phyloP scores from a whole-genome alignment of 2,797 vertebrate species.

The Gallirallus australis region DNA sequence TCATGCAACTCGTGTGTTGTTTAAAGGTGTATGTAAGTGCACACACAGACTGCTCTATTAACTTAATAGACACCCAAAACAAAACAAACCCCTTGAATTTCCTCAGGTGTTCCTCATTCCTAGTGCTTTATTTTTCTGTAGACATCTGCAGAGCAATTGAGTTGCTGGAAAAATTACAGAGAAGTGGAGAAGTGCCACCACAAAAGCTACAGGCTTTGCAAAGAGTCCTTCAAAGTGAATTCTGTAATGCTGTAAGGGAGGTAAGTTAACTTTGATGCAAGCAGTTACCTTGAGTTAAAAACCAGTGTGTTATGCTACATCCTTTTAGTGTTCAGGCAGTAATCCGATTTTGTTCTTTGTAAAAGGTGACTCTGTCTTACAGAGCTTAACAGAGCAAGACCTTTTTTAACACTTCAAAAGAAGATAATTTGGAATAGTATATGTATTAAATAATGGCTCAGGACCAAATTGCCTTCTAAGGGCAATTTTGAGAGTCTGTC shows the following conservation, averaged over 20 bases:
- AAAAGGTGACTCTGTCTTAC: neutral
- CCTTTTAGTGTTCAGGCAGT: neutral
- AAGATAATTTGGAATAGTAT: neutral
- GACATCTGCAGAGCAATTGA: slow-evolving; percentile 98
- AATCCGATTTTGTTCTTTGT: neutral
- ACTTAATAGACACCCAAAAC: neutral
- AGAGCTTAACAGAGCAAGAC: neutral
- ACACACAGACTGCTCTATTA: neutral
- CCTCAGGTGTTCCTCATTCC: neutral
- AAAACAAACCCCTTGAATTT: neutral
- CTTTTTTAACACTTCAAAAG: neutral
- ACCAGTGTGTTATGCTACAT: neutral
- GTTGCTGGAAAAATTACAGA: slow-evolving; percentile 95
- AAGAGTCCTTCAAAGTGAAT: slow-evolving; percentile 97
- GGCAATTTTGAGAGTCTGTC: neutral
- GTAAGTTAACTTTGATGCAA: slow-evolving; percentile 75
- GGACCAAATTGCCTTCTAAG: neutral
- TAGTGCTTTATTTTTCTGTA: slow-evolving; percentile 65
- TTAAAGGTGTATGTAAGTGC: neutral
- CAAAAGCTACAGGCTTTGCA: slow-evolving; percentile 98
- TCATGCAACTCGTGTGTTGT: neutral
- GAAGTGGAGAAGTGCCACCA: slow-evolving; percentile 95
- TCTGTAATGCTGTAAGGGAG: slow-evolving; percentile 98
- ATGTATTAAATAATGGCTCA: neutral
- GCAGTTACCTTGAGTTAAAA: neutral